Evolutionary conservation across 37 sponge, comb jelly and placozoan species (phyloP), one percentile per base, ranked within the genome.

Genomic region (Halichondria panicea): DNA sequence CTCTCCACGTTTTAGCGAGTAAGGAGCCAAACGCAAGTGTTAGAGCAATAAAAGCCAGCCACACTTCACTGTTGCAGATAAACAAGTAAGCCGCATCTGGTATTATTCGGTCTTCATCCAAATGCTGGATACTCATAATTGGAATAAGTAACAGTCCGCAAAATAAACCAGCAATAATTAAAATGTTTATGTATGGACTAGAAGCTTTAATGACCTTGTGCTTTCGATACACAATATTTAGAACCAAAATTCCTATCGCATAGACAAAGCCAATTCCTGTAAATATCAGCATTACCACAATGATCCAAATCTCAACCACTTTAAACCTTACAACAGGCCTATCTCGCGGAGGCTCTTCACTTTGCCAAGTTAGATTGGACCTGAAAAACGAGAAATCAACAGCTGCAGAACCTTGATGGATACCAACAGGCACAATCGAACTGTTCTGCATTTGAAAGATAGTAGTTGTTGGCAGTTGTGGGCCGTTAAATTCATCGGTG

Each of bases 141-240:
- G 38, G 7, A 2, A 78, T 38, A 36, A 69, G 67, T 0, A 31
- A 6, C 18, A 52, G 54, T 35, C 79, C 79, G 8, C 31, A 6
- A 30, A 54, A 15, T 36, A 61, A 69, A 27, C 80, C 80, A n/a
- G 31, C 18, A 21, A 70, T 32, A 2, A 80, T 80, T 28, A 70
- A 2, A 36, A 60, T 19, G 80, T 69, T 80, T 7, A 80, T 34
- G 71, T 80, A 70, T 7, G 71, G 80, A 55, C 80, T 80, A 30
- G 80, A 69, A 25, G 80, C 80, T 68, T 80, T 80, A 30, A 80
- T 80, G 40, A 68, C 71, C 27, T 70, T 68, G 36, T 70, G 57
- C 19, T 69, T 60, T 21, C 71, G 58, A 37, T 69, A 69, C 21
- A 31, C 1, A 9, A 28, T 42, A 24, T 80, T 67, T 32, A 78